Evolutionary conservation across 2,113 vertebrate genomes (phyloP).

Genomic region (Chionis minor): DNA sequence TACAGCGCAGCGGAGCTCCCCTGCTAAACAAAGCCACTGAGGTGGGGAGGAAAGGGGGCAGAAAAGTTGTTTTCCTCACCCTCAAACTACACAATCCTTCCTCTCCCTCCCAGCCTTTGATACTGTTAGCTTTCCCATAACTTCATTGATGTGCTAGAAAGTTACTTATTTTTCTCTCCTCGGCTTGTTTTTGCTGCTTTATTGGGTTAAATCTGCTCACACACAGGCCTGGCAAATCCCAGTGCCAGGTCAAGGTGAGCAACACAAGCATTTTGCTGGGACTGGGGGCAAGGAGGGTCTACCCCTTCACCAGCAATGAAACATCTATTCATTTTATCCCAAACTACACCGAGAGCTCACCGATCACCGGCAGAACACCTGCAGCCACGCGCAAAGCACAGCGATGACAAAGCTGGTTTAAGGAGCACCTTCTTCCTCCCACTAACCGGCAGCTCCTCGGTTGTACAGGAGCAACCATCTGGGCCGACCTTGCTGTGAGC

Average conservation of each 20-base stretch:
- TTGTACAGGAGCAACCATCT: neutral
- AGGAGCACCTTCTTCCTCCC: neutral
- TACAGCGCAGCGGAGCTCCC: fast-evolving
- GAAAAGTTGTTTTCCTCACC: neutral
- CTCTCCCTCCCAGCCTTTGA: neutral
- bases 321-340: neutral
- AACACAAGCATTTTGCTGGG: neutral
- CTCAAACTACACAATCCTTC: neutral
- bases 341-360: neutral
- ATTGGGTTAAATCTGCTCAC: neutral
- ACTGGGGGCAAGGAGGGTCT: neutral
- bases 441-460: neutral
- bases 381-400: neutral
- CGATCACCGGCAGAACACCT: fast-evolving
- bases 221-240: neutral
- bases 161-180: neutral
- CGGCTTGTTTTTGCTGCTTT: neutral
- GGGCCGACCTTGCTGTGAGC: neutral
- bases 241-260: neutral
- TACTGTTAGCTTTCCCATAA: neutral
- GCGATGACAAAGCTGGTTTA: neutral
- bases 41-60: neutral
- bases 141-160: neutral
- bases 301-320: neutral
- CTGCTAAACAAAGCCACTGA: neutral